Evolutionary conservation across 2,797 vertebrate species (phyloP).

Genomic region (Labeo calbasu): DNA sequence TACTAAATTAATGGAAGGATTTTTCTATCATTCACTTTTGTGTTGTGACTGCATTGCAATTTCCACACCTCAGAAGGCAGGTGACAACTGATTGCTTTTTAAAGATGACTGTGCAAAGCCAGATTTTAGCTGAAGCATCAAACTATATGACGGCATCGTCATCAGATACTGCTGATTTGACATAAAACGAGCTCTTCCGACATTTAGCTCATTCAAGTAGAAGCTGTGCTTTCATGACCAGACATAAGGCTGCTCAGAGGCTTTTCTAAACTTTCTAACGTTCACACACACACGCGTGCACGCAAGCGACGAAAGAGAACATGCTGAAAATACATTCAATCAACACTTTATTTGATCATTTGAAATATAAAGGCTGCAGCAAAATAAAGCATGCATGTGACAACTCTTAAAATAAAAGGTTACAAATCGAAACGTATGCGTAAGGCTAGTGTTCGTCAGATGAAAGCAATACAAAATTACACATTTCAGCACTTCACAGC

Average conservation of each 20-base stretch:
- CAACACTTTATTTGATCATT: slow-evolving; percentile 63
- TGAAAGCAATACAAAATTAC: slow-evolving; percentile 44
- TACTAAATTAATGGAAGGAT: not conserved
- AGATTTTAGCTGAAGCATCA: too few relatives aligned
- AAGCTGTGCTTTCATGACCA: too few relatives aligned
- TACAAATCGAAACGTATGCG: slow-evolving; percentile 54
- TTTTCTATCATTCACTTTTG: not conserved
- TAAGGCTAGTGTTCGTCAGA: slow-evolving; percentile 49
- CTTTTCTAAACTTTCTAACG: too few relatives aligned
- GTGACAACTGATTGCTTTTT: too few relatives aligned
- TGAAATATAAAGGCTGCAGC: slow-evolving; percentile 62
- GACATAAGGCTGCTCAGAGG: too few relatives aligned
- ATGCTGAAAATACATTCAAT: not conserved
- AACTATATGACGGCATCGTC: too few relatives aligned
- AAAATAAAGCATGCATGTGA: slow-evolving; percentile 69
- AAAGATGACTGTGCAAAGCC: too few relatives aligned
- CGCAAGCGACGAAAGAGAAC: not conserved
- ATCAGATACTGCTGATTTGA: too few relatives aligned
- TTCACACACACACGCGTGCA: too few relatives aligned
- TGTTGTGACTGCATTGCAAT: not conserved
- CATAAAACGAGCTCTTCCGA: too few relatives aligned
- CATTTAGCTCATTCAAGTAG: too few relatives aligned
- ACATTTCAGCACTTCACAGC: slow-evolving; percentile 19
- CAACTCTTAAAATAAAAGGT: slow-evolving; percentile 61
- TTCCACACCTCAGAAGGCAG: not conserved